Evolutionary conservation across 2,888 invertebrate genomes (phyloP).

Genomic region (Noctua fimbriata): DNA sequence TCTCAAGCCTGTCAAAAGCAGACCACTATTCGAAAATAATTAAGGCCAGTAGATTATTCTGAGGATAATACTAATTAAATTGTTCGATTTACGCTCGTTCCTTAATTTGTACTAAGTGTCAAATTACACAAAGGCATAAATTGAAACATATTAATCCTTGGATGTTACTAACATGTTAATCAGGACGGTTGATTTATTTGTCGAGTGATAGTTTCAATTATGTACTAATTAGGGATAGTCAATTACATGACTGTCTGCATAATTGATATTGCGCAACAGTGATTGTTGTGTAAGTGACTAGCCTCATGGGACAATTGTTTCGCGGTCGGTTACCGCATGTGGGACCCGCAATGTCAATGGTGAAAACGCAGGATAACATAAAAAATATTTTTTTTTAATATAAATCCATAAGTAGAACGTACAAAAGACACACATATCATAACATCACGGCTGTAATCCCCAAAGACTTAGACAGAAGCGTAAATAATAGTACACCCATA

Average conservation of each 20-base stretch:
- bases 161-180: slow-evolving; percentile 63
- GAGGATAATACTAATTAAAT: slow-evolving; percentile 7
- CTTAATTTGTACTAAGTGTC: slow-evolving; percentile 27
- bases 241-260: slow-evolving; percentile 59
- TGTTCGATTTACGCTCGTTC: neutral
- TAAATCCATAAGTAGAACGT: neutral
- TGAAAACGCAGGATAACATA: neutral
- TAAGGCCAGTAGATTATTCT: slow-evolving; percentile 9
- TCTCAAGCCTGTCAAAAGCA: neutral
- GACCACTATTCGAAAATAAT: slow-evolving; percentile 9
- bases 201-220: slow-evolving; percentile 70
- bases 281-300: slow-evolving; percentile 31
- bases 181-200: slow-evolving; percentile 75
- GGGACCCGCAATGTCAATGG: neutral
- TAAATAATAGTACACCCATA: too few species aligned
- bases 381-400: too few species aligned
- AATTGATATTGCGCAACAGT: slow-evolving; percentile 55
- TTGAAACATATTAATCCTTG: slow-evolving; percentile 54
- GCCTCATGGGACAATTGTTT: neutral
- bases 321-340: neutral
- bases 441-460: too few species aligned
- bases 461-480: too few species aligned
- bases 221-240: slow-evolving; percentile 69
- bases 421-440: too few species aligned
- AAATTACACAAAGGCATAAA: slow-evolving; percentile 46